Evolutionary conservation across 2,888 invertebrate species (phyloP), one percentile per base, ranked within the genome.

Genomic region (Ecliptopera silaceata): DNA sequence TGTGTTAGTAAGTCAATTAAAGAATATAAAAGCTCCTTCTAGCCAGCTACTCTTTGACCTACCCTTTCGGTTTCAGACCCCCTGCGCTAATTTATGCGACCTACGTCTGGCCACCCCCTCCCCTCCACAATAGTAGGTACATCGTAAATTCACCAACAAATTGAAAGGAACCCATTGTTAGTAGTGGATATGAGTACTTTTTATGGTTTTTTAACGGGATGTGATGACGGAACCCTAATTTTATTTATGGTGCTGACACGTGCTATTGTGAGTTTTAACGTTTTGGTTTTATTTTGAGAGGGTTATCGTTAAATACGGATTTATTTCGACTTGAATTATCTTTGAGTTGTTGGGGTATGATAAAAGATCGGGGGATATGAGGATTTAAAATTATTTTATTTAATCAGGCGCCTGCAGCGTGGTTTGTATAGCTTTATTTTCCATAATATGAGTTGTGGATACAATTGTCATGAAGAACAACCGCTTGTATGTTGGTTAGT

Each of bases 161-260:
- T 87, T 87, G 88, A 88, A 86, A 82, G 82, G 64, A 59, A 70
- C 65, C 72, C 59, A 61, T 69, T 64, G 64, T 64, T 60, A 61
- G 65, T 65, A 36, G 55, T 64, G 59, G 69, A 75, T 73, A 74
- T 73, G 68, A 74, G 64, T 58, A 66, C 67, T 65, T 65, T 77
- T 76, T 79, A 80, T 77, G 77, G 70, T 63, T 68, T 74, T 75
- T 75, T 70, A 71, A 70, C 70, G 66, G 71, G 71, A 71, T 63
- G 66, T 65, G 75, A 72, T 74, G 78, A 77, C 73, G 73, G 72
- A 64, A 72, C 79, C 80, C 84, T 85, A 82, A 86, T 84, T 84
- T 87, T 82, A 83, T 88, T 86, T 85, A 87, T 86, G 82, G 73
- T 67, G 71, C 69, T 74, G 79, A 79, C 86, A 80, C 84, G 83